These are phyloP conservation scores for Laupala kohalensis DNA, from an alignment of 1,140 invertebrate genomes.

Conservation along the genomic window DNA sequence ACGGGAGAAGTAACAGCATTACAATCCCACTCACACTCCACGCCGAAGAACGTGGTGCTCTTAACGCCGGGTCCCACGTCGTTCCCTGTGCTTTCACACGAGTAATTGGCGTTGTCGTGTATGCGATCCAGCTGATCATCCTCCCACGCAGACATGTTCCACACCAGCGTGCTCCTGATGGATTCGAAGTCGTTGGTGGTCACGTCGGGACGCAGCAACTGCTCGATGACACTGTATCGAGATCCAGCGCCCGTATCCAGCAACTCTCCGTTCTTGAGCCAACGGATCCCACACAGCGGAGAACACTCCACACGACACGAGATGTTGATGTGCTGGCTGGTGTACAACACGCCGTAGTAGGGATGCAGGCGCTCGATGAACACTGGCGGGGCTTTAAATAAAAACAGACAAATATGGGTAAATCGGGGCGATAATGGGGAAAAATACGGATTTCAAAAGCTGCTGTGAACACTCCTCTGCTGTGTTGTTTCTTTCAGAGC, in stretches of 20 bases:
- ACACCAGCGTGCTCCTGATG: constrained; percentile 65
- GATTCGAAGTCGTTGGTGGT: constrained; percentile 75
- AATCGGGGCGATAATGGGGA: no score
- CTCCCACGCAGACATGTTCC: constrained; percentile 73
- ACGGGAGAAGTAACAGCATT: neutral
- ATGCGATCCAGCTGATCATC: constrained; percentile 57
- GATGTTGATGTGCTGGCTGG: constrained; percentile 57
- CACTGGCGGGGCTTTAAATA: constrained; percentile 58
- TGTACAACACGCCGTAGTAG: constrained; percentile 64
- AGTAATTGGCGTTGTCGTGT: constrained; percentile 68
- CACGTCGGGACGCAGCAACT: constrained; percentile 49
- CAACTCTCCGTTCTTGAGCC: constrained; percentile 56
- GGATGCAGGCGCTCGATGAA: constrained; percentile 72
- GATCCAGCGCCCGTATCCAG: constrained; percentile 8
- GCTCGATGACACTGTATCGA: constrained; percentile 20
- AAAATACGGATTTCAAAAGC: no score
- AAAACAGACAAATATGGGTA: constrained; percentile 19
- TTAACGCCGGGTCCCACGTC: constrained; percentile 54
- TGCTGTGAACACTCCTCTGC: no score
- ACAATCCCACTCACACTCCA: constrained; percentile 65
- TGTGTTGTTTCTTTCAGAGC: no score
- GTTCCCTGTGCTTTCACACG: constrained; percentile 65
- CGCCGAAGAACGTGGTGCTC: constrained; percentile 66
- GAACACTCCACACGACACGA: constrained; percentile 80
- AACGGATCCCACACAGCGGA: constrained; percentile 67